phyloP scores from a whole-genome alignment of 2,888 invertebrate species.

The Acrobasis suavella region DNA sequence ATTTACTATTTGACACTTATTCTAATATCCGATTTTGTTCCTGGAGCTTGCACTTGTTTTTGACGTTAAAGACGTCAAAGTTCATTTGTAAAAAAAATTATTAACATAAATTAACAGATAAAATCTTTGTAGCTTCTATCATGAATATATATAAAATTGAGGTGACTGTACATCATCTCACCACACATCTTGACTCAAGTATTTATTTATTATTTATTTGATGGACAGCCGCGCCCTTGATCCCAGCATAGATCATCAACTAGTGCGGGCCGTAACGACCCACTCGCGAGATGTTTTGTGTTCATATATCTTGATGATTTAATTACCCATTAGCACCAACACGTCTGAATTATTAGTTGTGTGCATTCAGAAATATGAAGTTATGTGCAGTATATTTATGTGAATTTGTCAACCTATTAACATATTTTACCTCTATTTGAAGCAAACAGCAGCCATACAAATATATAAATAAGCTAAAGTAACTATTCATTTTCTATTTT shows the following conservation, averaged over 20 bases:
- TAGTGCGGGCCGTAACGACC: constrained; percentile 28
- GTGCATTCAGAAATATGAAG: constrained; percentile 3
- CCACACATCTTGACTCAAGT: constrained; percentile 27
- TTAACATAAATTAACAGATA: too few relatives aligned
- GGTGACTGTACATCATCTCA: constrained; percentile 37
- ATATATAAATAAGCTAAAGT: too few relatives aligned
- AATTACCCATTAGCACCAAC: constrained; percentile 34
- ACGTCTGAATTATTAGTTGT: constrained; percentile 15
- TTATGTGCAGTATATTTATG: neutral
- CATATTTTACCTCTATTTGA: too few relatives aligned
- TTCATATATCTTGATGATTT: constrained; percentile 36
- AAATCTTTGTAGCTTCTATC: too few relatives aligned
- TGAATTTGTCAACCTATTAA: neutral
- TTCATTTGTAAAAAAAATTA: too few relatives aligned
- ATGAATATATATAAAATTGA: too few relatives aligned
- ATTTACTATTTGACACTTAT: too few relatives aligned
- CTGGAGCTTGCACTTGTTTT: too few relatives aligned
- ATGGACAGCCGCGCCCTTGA: constrained; percentile 36
- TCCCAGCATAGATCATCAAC: constrained; percentile 38
- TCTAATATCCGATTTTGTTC: too few relatives aligned
- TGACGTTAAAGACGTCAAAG: too few relatives aligned
- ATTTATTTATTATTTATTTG: constrained; percentile 28
- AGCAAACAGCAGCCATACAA: too few relatives aligned
- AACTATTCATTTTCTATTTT: too few relatives aligned
- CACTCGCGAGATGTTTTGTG: constrained; percentile 24